Conservation (phyloP, 2,113 vertebrate species). For the Brachyhypopomus gauderio region DNA sequence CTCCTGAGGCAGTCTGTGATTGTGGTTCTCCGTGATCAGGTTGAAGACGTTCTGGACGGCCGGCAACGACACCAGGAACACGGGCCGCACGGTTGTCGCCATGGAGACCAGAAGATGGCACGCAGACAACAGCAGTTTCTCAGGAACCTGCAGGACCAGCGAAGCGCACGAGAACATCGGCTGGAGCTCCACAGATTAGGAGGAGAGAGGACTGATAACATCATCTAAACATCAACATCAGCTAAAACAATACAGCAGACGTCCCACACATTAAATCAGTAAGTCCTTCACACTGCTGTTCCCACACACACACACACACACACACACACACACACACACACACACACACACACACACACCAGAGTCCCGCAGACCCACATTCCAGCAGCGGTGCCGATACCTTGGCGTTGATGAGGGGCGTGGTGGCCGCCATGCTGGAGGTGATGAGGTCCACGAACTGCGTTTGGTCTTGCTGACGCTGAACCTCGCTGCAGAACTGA, state of each 20-base stretch:
- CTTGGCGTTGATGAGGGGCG: conserved; percentile 93
- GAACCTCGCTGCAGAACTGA: conserved; percentile 93
- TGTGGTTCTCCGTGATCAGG: conserved; percentile 86
- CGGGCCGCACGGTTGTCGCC: conserved; percentile 91
- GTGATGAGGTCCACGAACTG: conserved; percentile 92
- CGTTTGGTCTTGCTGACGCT: conserved; percentile 88
- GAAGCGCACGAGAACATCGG: background rate
- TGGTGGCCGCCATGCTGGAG: conserved; percentile 87
- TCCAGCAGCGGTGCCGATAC: conserved; percentile 65
- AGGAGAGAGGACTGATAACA: background rate
- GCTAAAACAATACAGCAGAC: background rate
- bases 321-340: no score
- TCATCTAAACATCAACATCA: background rate
- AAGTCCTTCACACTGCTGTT: no score
- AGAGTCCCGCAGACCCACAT: no score
- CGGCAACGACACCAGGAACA: conserved; percentile 90
- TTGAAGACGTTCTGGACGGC: conserved; percentile 94
- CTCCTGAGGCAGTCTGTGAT: conserved; percentile 87
- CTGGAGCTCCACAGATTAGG: background rate
- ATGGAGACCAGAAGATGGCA: conserved; percentile 94
- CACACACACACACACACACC: no score
- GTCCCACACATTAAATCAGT: background rate
- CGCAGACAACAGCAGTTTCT: conserved; percentile 90
- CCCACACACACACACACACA: no score
- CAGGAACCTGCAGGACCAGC: conserved; percentile 82